Percentiles rank a stretch among this genome's conserved stretches.
These are phyloP conservation scores for Drusus annulatus DNA, from an alignment of 1,140 invertebrate species.

Conservation along the genomic window DNA sequence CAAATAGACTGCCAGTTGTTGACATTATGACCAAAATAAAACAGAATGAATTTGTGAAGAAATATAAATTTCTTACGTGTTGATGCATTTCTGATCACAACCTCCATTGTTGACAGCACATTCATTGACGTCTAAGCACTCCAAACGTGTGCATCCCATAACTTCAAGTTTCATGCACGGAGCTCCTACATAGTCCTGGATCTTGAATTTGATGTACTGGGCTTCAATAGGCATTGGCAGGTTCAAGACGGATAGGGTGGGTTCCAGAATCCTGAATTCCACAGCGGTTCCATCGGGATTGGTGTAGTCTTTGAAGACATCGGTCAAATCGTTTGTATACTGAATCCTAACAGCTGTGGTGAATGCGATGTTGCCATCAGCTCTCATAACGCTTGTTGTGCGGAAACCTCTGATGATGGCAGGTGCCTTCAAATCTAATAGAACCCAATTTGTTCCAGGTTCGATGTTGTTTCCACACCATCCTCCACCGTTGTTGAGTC, in stretches of 20 bases:
- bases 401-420: conserved; percentile 91
- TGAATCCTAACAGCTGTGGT: conserved; percentile 90
- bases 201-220: conserved; percentile 88
- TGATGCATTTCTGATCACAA: conserved; percentile 95
- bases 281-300: conserved; percentile 94
- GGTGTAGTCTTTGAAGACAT: conserved; percentile 91
- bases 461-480: conserved; percentile 92
- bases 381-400: conserved; percentile 87
- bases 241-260: conserved; percentile 90
- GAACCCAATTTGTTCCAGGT: conserved; percentile 89
- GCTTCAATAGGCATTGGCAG: conserved; percentile 93
- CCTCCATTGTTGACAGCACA: conserved; percentile 92
- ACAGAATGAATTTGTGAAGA: no score
- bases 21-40: background rate
- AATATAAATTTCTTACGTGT: conserved; percentile 72
- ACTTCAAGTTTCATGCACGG: conserved; percentile 94
- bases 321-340: conserved; percentile 91
- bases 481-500: conserved; percentile 85
- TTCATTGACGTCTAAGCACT: conserved; percentile 95
- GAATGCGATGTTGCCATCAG: conserved; percentile 86
- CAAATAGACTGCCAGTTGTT: no score
- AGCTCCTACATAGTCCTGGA: conserved; percentile 90
- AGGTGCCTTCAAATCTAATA: conserved; percentile 91
- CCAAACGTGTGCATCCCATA: conserved; percentile 92
- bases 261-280: conserved; percentile 90